Base-by-base conservation (phyloP, 2,113 vertebrate species). In the Rhabdornis inornatus region DNA sequence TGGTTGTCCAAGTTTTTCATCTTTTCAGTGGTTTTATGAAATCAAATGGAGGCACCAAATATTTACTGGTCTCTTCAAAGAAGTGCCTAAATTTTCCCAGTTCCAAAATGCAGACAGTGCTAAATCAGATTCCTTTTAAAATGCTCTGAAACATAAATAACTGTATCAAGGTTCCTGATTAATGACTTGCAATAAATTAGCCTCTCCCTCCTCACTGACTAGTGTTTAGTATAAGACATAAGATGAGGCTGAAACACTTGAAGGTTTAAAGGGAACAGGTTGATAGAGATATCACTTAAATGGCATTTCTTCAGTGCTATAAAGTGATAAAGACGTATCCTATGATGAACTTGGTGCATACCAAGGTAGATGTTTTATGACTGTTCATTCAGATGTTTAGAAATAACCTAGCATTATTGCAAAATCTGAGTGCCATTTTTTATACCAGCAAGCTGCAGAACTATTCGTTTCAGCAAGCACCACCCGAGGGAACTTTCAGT, bases 401-500 rank as follows among this genome's bases (percentile, higher is more conserved):
- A 95, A 95, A 92, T 78, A 94, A 92, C 69, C 40, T 28, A 85
- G 15, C 37, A 49, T 13, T 80, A 89, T 35, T 92, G 84, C 56
- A 83, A 94, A 96, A 87, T 88, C 70, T 75, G 5, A 66, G 37
- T 72, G 39, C 37, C 47, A 44, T 68, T 92, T 92, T 91, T 93
- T 78, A 77, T 63, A 94, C 76, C 87, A 90, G 82, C 87, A 91
- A 88, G 64, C 63, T 89, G 56, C 55, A 79, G 75, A 93, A 82
- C 85, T 76, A 68, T 87, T 86, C 45, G 15, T 90, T 95, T 96
- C 95, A 85, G 40, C 87, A 92, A 97, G 79, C 5, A 20, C 21
- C 91, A 86, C 85, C 71, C 57, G 1, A 89, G 90, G 92, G 87
- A 91, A 97, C 92, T 88, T 92, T 71, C 83, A 52, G 35, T 66